phyloP scores from a whole-genome alignment of 2,113 vertebrate genomes.

The Thamnophis sirtalis region DNA sequence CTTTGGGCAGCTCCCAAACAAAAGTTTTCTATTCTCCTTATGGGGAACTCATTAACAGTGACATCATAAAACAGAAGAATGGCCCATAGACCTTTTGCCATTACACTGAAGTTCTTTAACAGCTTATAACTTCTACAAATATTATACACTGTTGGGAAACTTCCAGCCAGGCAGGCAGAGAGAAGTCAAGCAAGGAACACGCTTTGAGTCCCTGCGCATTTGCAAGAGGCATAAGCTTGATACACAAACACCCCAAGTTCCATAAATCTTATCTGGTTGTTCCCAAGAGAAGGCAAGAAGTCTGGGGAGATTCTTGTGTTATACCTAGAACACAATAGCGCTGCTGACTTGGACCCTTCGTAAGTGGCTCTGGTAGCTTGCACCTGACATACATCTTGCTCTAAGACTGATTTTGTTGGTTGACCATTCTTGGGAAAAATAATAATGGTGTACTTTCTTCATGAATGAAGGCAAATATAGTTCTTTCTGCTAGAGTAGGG shows the following conservation, averaged over 20 bases:
- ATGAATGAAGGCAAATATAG: background rate
- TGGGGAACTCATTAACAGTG: background rate
- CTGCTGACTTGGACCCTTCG: background rate
- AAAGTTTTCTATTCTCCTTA: background rate
- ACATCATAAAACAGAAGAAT: background rate
- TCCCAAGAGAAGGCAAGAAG: background rate
- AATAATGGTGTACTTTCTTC: background rate
- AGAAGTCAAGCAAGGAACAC: background rate
- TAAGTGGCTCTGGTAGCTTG: background rate
- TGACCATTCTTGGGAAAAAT: background rate
- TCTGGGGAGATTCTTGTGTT: background rate
- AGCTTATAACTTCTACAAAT: background rate
- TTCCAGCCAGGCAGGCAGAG: background rate
- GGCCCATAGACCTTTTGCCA: background rate
- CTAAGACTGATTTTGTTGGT: background rate
- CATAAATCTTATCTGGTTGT: background rate
- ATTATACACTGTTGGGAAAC: background rate
- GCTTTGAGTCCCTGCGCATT: background rate
- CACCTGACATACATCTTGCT: background rate
- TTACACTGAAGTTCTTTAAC: background rate
- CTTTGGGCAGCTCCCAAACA: background rate
- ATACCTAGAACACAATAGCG: background rate
- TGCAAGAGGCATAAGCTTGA: background rate
- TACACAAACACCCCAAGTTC: background rate
- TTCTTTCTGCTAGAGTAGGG: background rate